phyloP scores from a whole-genome alignment of 2,888 invertebrate species.

The Tanypteryx hageni region DNA sequence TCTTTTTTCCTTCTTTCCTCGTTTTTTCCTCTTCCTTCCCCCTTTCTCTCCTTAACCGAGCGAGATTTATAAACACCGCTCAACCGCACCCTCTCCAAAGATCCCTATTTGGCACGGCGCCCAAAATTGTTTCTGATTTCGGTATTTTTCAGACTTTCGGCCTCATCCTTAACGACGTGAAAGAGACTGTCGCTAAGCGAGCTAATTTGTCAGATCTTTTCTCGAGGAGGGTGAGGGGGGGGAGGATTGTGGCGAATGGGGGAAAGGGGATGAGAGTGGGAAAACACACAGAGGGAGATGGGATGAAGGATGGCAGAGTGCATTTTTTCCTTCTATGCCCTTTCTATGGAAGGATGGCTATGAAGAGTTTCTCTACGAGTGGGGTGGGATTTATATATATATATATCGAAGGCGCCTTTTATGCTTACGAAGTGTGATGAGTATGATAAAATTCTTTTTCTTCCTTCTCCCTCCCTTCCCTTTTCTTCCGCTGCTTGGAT shows the following conservation, averaged over 20 bases:
- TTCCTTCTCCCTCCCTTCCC: not conserved
- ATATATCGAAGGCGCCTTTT: too few species aligned
- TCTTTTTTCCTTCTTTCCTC: not conserved
- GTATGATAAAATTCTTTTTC: too few species aligned
- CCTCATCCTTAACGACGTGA: conserved; percentile 49
- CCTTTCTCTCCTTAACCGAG: not conserved
- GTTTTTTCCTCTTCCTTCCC: not conserved
- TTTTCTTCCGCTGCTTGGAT: not conserved
- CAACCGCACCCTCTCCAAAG: conserved; percentile 1
- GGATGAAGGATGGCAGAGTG: too few species aligned
- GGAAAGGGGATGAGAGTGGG: not conserved
- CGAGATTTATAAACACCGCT: conserved; percentile 27
- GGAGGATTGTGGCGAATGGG: not conserved
- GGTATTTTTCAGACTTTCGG: conserved; percentile 48
- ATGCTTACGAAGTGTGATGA: too few species aligned
- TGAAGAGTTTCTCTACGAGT: too few species aligned
- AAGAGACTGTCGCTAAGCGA: conserved; percentile 23
- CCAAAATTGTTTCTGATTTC: conserved; percentile 46
- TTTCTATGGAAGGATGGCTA: not conserved
- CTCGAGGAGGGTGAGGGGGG: not conserved
- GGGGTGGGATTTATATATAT: too few species aligned
- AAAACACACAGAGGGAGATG: too few species aligned
- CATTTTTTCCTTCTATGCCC: not conserved
- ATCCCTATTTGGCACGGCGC: conserved; percentile 28
- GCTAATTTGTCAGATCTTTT: conserved; percentile 48